Conservation (phyloP, 1,140 invertebrate species). For the Pogonomyrmex barbatus region DNA sequence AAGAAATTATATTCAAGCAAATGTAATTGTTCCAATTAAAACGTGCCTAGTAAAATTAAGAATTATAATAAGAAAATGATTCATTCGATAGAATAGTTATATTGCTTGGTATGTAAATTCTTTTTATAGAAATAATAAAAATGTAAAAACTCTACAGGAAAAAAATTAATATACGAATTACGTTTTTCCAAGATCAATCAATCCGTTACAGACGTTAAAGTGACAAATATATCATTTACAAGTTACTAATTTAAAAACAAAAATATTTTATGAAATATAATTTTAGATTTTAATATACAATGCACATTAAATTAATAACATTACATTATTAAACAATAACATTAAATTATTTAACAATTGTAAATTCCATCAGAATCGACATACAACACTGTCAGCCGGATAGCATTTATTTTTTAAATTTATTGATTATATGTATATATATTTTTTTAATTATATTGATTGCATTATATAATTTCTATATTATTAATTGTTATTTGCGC, state of each 20-base stretch:
- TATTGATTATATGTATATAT: neutral
- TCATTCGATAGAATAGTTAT: neutral
- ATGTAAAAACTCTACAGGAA: neutral
- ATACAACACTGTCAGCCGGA: neutral
- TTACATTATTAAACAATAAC: constrained; percentile 4
- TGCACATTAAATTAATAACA: neutral
- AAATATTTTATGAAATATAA: neutral
- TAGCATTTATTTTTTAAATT: constrained; percentile 9
- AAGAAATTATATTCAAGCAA: neutral
- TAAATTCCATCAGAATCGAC: constrained; percentile 1
- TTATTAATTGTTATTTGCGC: neutral
- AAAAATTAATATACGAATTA: neutral
- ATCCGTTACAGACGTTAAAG: neutral
- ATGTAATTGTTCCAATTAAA: constrained; percentile 1
- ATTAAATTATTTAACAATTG: constrained; percentile 9
- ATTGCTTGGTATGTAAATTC: neutral
- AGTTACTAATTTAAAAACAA: neutral
- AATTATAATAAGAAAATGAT: constrained; percentile 6
- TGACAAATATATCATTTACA: neutral
- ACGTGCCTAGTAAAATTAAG: constrained; percentile 32
- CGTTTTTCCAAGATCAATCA: neutral
- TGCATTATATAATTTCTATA: constrained; percentile 17
- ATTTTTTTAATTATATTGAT: neutral
- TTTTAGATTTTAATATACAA: neutral
- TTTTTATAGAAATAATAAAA: neutral